phyloP scores from a whole-genome alignment of 2,113 vertebrate species.

The Paramormyrops kingsleyae region DNA sequence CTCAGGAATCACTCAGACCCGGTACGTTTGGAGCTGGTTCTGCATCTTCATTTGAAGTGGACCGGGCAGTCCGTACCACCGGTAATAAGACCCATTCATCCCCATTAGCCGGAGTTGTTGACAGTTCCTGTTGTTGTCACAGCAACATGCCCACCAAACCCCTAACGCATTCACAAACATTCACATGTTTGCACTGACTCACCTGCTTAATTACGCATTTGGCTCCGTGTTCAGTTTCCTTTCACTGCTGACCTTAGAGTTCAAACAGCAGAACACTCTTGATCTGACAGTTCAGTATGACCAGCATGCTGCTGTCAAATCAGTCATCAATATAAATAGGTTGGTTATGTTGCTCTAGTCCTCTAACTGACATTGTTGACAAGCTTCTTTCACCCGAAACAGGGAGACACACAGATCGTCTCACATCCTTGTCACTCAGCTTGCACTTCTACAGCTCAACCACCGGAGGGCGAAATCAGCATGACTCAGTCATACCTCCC shows the following conservation, averaged over 20 bases:
- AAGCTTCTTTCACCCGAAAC: background rate
- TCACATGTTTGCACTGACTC: slow-evolving; percentile 7
- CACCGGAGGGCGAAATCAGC: slow-evolving; percentile 7
- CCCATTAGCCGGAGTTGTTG: slow-evolving; percentile 66
- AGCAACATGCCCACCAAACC: slow-evolving; percentile 46
- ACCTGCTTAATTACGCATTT: slow-evolving; percentile 18
- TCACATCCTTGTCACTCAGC: background rate
- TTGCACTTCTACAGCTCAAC: background rate
- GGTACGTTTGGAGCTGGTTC: background rate
- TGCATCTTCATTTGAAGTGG: slow-evolving; percentile 54
- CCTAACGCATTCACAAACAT: background rate
- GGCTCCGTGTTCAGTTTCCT: background rate
- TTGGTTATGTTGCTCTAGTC: background rate
- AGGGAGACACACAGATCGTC: background rate
- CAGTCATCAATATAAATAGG: background rate
- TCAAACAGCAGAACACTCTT: background rate
- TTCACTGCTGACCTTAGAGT: background rate
- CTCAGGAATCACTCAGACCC: background rate
- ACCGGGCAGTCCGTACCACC: slow-evolving; percentile 62
- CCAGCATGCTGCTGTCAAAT: background rate
- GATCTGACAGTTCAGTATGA: background rate
- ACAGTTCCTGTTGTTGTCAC: slow-evolving; percentile 61
- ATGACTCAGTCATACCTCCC: background rate
- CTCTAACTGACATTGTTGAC: background rate
- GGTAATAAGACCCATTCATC: slow-evolving; percentile 81